phyloP scores from a whole-genome alignment of 2,888 invertebrate genomes.

The Cerastis rubricosa region DNA sequence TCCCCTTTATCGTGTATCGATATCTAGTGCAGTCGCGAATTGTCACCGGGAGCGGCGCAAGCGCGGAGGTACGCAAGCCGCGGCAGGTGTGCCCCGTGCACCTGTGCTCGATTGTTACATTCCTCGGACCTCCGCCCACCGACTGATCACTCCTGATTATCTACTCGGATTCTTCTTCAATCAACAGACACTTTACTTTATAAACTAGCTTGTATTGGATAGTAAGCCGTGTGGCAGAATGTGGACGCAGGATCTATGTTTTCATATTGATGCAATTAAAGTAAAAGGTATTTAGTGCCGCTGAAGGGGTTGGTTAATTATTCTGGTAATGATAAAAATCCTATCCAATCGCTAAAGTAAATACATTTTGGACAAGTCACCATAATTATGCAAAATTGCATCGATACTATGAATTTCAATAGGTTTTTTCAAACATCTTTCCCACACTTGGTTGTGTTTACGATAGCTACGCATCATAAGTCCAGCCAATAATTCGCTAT shows the following conservation, averaged over 20 bases:
- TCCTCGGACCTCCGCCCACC: conserved; percentile 69
- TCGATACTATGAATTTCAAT: not conserved
- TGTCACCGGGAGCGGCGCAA: conserved; percentile 62
- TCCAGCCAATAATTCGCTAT: conserved; percentile 43
- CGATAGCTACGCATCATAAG: conserved; percentile 9
- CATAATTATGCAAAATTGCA: conserved; percentile 6
- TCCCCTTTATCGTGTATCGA: conserved; percentile 47
- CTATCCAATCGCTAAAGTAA: not conserved
- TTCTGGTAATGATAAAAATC: not conserved
- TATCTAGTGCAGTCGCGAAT: conserved; percentile 69
- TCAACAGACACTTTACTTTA: conserved; percentile 69
- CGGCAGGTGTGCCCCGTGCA: conserved; percentile 85
- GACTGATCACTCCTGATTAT: conserved; percentile 71
- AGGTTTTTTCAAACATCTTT: conserved; percentile 15
- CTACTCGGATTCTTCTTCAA: conserved; percentile 76
- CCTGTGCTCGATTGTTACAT: conserved; percentile 86
- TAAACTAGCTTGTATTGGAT: conserved; percentile 52
- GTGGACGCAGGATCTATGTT: conserved; percentile 12
- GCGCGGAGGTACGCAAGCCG: conserved; percentile 36
- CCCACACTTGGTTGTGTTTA: conserved; percentile 27
- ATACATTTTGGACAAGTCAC: not conserved
- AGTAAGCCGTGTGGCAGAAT: conserved; percentile 33
- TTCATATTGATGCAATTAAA: conserved; percentile 8
- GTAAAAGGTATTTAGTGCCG: not conserved
- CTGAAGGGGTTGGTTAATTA: not conserved